These are phyloP conservation scores for western clawed frog (Xenopus tropicalis) DNA, from an alignment of 2,113 vertebrate species.

Conservation along the genomic window UCB_Xtro_10.0 CM004443.2:122858001-122858500, in stretches of 20 bases:
- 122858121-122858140: too few species aligned
- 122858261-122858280: slow-evolving; percentile 21
- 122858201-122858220: background rate
- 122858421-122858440: slow-evolving; percentile 34
- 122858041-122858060: too few species aligned
- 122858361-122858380: slow-evolving; percentile 44
- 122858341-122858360: slow-evolving; percentile 40
- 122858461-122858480: slow-evolving; percentile 27
- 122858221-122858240: slow-evolving; percentile 15
- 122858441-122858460: slow-evolving; percentile 27
- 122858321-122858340: slow-evolving; percentile 44
- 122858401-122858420: slow-evolving; percentile 41
- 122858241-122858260: background rate
- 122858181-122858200: background rate
- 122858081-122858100: too few species aligned
- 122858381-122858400: slow-evolving; percentile 42
- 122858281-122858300: slow-evolving; percentile 20
- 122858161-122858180: too few species aligned
- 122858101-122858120: too few species aligned
- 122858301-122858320: slow-evolving; percentile 35
- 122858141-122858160: too few species aligned
- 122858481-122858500: background rate
- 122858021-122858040: too few species aligned
- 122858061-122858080: too few species aligned
- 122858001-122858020: too few species aligned